Conservation (phyloP, 2,113 vertebrate genomes). For the Ondatra zibethicus region DNA sequence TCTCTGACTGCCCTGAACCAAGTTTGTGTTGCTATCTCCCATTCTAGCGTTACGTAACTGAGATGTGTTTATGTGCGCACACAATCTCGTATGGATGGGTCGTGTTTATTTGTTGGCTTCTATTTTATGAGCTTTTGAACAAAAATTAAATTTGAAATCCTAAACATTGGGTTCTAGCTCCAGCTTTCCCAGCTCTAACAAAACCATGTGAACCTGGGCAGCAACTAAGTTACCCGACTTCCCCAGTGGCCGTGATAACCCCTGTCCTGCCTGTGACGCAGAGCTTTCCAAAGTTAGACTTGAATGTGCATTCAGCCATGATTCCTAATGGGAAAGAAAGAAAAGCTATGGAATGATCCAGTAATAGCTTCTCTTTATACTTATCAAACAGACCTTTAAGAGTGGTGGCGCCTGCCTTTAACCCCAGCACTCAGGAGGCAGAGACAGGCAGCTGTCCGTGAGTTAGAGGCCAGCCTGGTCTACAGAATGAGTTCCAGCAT, state of each 20-base stretch:
- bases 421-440: too few relatives aligned
- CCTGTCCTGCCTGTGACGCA: neutral
- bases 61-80: neutral
- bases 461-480: too few relatives aligned
- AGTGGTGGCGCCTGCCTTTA: too few relatives aligned
- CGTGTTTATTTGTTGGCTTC: neutral
- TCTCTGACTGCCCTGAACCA: neutral
- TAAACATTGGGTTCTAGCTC: conserved; percentile 30
- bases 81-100: neutral
- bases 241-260: neutral
- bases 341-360: conserved; percentile 10
- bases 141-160: conserved; percentile 36
- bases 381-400: conserved; percentile 15
- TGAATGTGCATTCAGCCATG: neutral
- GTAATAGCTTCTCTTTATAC: neutral
- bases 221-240: neutral
- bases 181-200: neutral
- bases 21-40: neutral
- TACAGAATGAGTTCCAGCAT: too few relatives aligned
- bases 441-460: too few relatives aligned
- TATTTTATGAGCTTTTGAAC: conserved; percentile 33
- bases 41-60: neutral
- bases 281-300: neutral
- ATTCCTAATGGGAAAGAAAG: conserved; percentile 36
- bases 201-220: neutral